Conservation (phyloP, 2,797 vertebrate species). For the Hephaestus fuliginosus region DNA sequence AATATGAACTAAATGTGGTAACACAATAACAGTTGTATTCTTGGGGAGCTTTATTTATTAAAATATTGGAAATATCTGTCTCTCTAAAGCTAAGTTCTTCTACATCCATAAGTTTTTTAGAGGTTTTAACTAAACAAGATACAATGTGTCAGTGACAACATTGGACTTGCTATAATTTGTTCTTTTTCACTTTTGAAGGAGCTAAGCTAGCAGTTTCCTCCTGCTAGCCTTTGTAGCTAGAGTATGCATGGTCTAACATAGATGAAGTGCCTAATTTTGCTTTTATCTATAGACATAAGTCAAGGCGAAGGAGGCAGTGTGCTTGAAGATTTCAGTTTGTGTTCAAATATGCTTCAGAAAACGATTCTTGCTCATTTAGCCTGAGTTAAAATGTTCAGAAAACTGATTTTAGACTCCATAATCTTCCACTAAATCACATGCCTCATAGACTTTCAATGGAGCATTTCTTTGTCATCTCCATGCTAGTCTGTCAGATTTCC, state of each 20-base stretch:
- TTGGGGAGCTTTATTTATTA: neutral
- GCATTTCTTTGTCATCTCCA: constrained; percentile 67
- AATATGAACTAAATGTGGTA: neutral
- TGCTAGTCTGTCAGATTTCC: constrained; percentile 67
- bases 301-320: neutral
- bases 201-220: neutral
- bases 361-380: constrained; percentile 38
- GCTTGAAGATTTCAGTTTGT: constrained; percentile 4
- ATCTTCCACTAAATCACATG: constrained; percentile 49
- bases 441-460: constrained; percentile 45
- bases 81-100: too few relatives aligned
- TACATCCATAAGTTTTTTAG: neutral
- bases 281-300: neutral
- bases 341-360: constrained; percentile 34
- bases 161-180: neutral
- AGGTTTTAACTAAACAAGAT: constrained; percentile 1
- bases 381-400: constrained; percentile 32
- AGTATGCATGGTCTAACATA: neutral
- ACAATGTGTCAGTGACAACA: neutral
- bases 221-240: neutral
- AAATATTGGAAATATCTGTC: too few relatives aligned
- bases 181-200: neutral
- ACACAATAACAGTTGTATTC: neutral
- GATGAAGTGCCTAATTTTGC: neutral
- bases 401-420: constrained; percentile 29